Evolutionary conservation across 1,140 invertebrate genomes (phyloP).

Genomic region (Triops cancriformis): DNA sequence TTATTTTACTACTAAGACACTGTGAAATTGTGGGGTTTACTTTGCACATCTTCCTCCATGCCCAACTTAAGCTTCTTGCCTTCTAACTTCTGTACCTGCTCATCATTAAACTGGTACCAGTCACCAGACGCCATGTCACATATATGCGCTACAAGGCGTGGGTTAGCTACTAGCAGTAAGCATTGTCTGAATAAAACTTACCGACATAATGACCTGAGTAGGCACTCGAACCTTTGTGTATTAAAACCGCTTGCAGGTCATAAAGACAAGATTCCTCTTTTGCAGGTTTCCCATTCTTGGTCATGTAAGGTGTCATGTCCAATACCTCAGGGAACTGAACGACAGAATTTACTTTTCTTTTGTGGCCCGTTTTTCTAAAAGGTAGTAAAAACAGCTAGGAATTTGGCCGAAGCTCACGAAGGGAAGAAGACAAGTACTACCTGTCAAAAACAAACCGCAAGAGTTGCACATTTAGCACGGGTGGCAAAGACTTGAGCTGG

Average conservation of each 20-base stretch:
- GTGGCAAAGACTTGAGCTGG: conserved; percentile 51
- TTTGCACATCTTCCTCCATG: conserved; percentile 44
- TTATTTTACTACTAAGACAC: neutral
- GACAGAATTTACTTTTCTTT: conserved; percentile 58
- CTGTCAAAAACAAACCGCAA: conserved; percentile 59
- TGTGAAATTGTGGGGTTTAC: conserved; percentile 32
- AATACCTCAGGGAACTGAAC: conserved; percentile 57
- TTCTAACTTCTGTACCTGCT: conserved; percentile 54
- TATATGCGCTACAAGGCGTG: conserved; percentile 45
- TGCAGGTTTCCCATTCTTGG: neutral
- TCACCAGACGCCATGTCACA: conserved; percentile 46
- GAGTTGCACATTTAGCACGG: conserved; percentile 61
- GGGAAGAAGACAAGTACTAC: conserved; percentile 34
- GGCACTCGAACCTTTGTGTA: conserved; percentile 56
- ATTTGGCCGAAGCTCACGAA: neutral
- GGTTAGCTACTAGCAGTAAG: conserved; percentile 11
- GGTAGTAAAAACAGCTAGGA: conserved; percentile 24
- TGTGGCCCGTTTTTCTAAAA: conserved; percentile 50
- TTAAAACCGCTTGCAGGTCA: conserved; percentile 54
- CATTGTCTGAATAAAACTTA: conserved; percentile 31
- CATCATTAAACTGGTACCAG: conserved; percentile 64
- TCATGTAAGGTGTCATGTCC: conserved; percentile 48
- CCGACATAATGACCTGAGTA: conserved; percentile 63
- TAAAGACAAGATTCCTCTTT: conserved; percentile 41
- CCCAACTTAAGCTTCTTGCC: conserved; percentile 46